phyloP scores from a whole-genome alignment of 37 sponge, comb jelly and placozoan species.

The Chondrilla cf. caribensis region DNA sequence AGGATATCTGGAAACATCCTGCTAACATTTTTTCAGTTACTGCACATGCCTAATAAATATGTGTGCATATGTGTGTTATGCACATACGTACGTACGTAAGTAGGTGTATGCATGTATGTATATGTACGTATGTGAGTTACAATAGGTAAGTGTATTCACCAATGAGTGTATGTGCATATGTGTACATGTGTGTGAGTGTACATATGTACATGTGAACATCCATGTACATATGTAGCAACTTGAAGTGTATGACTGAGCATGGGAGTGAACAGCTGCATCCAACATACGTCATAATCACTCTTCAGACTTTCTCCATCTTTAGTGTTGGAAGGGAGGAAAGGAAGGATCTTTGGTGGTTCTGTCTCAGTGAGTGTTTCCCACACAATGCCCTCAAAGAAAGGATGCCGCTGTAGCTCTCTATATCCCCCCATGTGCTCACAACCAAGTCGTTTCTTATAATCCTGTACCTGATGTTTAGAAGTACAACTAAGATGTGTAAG shows the following conservation, averaged over 20 bases:
- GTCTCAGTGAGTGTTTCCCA: conserved; percentile 77
- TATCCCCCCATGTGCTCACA: conserved; percentile 88
- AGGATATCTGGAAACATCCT: too few species aligned
- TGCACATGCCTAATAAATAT: too few species aligned
- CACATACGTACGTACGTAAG: not conserved
- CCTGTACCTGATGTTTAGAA: conserved; percentile 49
- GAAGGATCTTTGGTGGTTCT: conserved; percentile 78
- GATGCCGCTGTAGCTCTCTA: conserved; percentile 57
- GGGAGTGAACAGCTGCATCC: too few species aligned
- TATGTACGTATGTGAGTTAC: too few species aligned
- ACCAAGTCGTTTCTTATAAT: conserved; percentile 76
- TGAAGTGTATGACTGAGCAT: not conserved
- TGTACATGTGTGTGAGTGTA: not conserved
- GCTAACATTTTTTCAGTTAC: too few species aligned
- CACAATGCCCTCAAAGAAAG: conserved; percentile 76
- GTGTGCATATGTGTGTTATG: conserved; percentile 31
- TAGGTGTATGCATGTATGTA: not conserved
- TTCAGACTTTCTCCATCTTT: conserved; percentile 65
- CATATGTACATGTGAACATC: not conserved
- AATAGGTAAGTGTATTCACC: not conserved
- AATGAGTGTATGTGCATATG: not conserved
- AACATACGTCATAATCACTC: conserved; percentile 74
- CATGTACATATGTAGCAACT: not conserved
- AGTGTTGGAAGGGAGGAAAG: conserved; percentile 84
- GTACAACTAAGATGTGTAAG: too few species aligned